These are phyloP conservation scores for Cyclophora albipunctata DNA, from an alignment of 2,888 invertebrate genomes.

Conservation along the genomic window DNA sequence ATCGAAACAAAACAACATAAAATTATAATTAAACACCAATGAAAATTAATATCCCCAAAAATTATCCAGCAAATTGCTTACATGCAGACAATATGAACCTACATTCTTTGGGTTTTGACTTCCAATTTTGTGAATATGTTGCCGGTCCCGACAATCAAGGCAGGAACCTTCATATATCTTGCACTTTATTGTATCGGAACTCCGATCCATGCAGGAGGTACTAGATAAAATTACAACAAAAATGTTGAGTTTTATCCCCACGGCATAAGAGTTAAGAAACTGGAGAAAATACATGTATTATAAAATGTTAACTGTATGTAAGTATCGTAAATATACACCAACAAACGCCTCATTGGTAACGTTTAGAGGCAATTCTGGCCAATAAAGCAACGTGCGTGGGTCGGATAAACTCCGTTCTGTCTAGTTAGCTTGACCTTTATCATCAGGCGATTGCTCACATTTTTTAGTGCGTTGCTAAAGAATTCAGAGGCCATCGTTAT, in stretches of 20 bases:
- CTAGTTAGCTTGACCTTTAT: slow-evolving; percentile 31
- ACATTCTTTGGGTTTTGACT: slow-evolving; percentile 27
- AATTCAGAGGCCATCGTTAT: slow-evolving; percentile 5
- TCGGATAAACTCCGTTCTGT: slow-evolving; percentile 40
- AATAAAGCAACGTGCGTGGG: slow-evolving; percentile 69
- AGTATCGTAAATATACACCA: slow-evolving; percentile 65
- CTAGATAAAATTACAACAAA: slow-evolving; percentile 14
- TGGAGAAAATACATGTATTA: slow-evolving; percentile 8
- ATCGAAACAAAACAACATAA: too few relatives aligned
- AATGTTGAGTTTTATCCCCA: slow-evolving; percentile 3
- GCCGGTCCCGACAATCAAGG: slow-evolving; percentile 28
- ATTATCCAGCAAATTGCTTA: too few relatives aligned
- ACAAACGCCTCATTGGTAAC: slow-evolving; percentile 69
- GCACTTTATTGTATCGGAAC: slow-evolving; percentile 50
- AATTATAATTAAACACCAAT: too few relatives aligned
- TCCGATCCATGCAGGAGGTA: slow-evolving; percentile 44
- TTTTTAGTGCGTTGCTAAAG: slow-evolving; percentile 15
- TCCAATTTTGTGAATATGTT: slow-evolving; percentile 32
- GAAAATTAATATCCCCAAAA: slow-evolving; percentile 7
- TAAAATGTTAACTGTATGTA: slow-evolving; percentile 13
- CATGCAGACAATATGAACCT: slow-evolving; percentile 17
- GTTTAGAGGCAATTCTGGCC: slow-evolving; percentile 71
- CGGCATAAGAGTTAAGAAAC: slow-evolving; percentile 2
- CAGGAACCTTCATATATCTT: slow-evolving; percentile 44
- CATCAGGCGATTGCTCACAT: slow-evolving; percentile 19